Evolutionary conservation across 2,888 invertebrate genomes (phyloP), one percentile per base, ranked within the genome.

Genomic region (Pantelozetes paolii): DNA sequence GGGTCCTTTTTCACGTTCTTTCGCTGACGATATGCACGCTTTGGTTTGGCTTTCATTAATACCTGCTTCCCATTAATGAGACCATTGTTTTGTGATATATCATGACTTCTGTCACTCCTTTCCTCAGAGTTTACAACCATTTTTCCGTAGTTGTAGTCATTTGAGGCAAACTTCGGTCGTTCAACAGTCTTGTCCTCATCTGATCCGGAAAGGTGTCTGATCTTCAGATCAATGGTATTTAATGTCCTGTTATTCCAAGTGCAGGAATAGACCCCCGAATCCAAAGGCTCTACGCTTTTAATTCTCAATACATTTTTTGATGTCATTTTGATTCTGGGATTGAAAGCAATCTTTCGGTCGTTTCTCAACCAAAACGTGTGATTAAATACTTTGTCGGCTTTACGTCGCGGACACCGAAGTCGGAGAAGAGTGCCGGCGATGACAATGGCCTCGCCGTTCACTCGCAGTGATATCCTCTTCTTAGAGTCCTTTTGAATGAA

Each of bases 381-480:
- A 15, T 26, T n/a, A 2, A 5, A 11, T 20, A 15, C 20, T 15
- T 18, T 45, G 8, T 62, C 36, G 15, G 32, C 26, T 26, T 69
- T 84, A 76, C 78, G 75, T 79, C 79, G 76, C 9, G 95, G 95
- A 81, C 96, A 96, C 81, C 94, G 92, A 78, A 96, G 92, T 84
- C 94, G 94, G 75, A 96, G 88, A 80, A 91, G 90, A 0, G 94
- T 92, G 11, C 94, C 95, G 79, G 90, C 89, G 84, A 91, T 94
- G 69, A 96, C 89, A 0, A 90, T 90, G 0, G 94, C 96, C 0
- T 89, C 89, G 0, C 94, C 95, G 0, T 94, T 95, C 0, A 96
- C 90, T 82, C 91, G 92, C 0, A 95, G 85, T 0, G 90, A 89
- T 18, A 92, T 88, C 84, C 90, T 90, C 77, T 88, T 88, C 82